phyloP scores from a whole-genome alignment of 2,888 invertebrate genomes.

The Plusia festucae region DNA sequence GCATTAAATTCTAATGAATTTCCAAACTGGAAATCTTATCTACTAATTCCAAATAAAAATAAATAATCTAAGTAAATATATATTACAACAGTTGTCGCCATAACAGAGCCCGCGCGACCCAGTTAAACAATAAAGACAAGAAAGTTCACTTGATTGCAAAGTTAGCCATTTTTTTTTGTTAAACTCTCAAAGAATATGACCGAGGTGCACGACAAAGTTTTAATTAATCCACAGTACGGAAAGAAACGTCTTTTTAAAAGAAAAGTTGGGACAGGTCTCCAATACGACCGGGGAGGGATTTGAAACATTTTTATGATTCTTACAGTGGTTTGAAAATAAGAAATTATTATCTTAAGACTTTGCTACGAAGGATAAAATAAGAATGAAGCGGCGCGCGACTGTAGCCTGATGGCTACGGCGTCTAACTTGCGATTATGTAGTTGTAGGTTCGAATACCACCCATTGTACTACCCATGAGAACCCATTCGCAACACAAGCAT shows the following conservation, averaged over 20 bases:
- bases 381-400: too few relatives aligned
- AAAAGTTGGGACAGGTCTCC: conserved; percentile 13
- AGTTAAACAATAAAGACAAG: conserved; percentile 28
- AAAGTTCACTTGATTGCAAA: conserved; percentile 32
- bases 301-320: conserved; percentile 1
- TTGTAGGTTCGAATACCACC: too few relatives aligned
- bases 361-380: too few relatives aligned
- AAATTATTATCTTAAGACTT: neutral
- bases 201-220: conserved; percentile 38
- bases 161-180: conserved; percentile 32
- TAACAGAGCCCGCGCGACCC: neutral
- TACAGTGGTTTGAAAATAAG: neutral
- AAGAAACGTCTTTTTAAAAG: conserved; percentile 27
- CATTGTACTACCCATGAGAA: too few relatives aligned
- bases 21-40: too few relatives aligned
- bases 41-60: neutral
- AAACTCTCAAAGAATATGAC: conserved; percentile 25
- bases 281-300: conserved; percentile 12
- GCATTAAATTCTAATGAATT: too few relatives aligned
- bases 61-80: neutral
- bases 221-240: conserved; percentile 39
- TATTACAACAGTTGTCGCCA: neutral
- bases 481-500: too few relatives aligned
- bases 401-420: too few relatives aligned
- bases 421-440: too few relatives aligned